Conservation (phyloP, 53 echinoderm and acorn worm species). For the Paracentrotus lividus region DNA sequence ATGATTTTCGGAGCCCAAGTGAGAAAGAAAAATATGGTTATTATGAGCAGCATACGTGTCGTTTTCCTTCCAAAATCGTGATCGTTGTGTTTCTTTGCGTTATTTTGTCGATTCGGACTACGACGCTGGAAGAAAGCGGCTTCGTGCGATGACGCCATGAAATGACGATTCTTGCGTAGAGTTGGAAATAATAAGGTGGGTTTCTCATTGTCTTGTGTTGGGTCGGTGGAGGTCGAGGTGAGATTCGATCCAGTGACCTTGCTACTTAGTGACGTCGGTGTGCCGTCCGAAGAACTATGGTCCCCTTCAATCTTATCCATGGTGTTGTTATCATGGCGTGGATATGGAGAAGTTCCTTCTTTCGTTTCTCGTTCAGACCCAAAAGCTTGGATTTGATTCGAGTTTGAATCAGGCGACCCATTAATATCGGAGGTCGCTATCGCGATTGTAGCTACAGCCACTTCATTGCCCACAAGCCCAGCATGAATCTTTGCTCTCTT, state of each 20-base stretch:
- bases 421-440: no score
- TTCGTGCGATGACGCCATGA: not conserved
- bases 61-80: slow-evolving; percentile 9
- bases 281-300: no score
- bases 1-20: not conserved
- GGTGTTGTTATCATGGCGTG: not conserved
- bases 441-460: not conserved
- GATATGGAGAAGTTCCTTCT: not conserved
- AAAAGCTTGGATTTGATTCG: not conserved
- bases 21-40: slow-evolving; percentile 12
- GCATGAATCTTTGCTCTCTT: slow-evolving; percentile 24
- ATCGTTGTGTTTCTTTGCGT: not conserved
- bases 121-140: not conserved
- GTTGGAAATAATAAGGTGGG: not conserved
- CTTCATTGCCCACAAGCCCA: not conserved
- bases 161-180: not conserved
- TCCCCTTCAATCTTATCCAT: no score
- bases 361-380: not conserved
- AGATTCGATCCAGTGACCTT: not conserved
- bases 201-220: not conserved
- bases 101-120: not conserved
- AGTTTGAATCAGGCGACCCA: not conserved
- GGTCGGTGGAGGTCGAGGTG: not conserved
- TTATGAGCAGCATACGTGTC: slow-evolving; percentile 21
- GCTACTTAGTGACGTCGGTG: no score